Base-by-base conservation (phyloP, 2,113 vertebrate genomes). In the Mirza zaza region DNA sequence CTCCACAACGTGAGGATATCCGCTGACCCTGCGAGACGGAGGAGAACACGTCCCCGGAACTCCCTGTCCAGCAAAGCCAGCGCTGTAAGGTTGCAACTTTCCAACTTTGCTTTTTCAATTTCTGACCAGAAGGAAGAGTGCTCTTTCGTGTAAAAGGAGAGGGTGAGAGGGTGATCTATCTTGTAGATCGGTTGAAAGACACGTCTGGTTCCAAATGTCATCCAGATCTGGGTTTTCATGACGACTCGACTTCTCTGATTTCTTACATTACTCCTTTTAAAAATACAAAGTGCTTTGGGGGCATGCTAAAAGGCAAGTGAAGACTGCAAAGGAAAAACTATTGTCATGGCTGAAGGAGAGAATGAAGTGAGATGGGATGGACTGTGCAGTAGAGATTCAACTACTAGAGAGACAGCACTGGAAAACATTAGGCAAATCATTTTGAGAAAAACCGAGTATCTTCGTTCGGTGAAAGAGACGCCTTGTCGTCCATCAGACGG, bases 361-460 rank as follows among this genome's bases (percentile, higher is more conserved):
- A 98, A 98, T 95, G 97, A 99, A 86, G 94, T 98, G 96, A 98
- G 99, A 67, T 99, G 99, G 99, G 99, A 99, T 50, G 98, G 99
- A 80, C 97, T 99, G 94, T 98, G 99, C 96, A 99, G 99, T 97
- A 98, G 99, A 81, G 99, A 99, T 95, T 93, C 98, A 45, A 93
- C 96, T 73, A 97, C 98, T 88, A 98, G 99, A 95, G 98, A 97
- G 13, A 98, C 98, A 34, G 98, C 99, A 0, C 98, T 99, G 99
- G 99, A 99, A 86, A 98, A 96, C 98, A 98, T 99, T 90, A 97
- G 98, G 80, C 99, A 99, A 93, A 98, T 98, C 36, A 97, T 99
- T 93, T 98, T 99, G 96, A 99, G 98, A 91, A 99, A 88, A 96
- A 98, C 98, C 75, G 98, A 99, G 92, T 97, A 91, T 48, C 98